A percentile compares a stretch with the other conserved stretches of the same genome.
phyloP scores from a whole-genome alignment of 2,113 vertebrate species.

The Uropsilus gracilis region DNA sequence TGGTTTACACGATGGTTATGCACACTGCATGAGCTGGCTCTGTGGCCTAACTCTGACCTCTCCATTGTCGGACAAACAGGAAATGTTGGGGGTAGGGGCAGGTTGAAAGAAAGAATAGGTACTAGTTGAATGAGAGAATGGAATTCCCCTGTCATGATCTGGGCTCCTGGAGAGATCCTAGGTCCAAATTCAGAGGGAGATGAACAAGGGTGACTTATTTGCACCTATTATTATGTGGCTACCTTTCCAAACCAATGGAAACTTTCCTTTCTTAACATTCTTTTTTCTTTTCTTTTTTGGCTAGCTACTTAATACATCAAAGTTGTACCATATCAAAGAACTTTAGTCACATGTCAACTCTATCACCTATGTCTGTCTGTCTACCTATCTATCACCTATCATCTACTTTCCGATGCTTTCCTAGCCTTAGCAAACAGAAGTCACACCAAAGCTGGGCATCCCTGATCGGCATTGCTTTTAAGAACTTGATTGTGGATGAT shows the following conservation, averaged over 20 bases:
- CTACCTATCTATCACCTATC: not conserved
- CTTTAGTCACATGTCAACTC: not conserved
- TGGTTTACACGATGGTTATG: not conserved
- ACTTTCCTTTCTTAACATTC: conserved; percentile 52
- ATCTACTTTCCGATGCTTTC: not conserved
- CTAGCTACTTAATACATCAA: not conserved
- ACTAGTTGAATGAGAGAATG: conserved; percentile 64
- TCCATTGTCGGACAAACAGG: conserved; percentile 81
- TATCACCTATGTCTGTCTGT: not conserved
- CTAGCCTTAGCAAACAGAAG: conserved; percentile 8
- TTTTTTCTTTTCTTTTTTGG: not conserved
- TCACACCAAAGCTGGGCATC: not conserved
- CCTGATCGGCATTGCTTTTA: not conserved
- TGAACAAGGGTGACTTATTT: not conserved
- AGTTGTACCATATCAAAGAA: not conserved
- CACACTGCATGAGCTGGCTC: conserved; percentile 62
- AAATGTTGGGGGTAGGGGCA: conserved; percentile 68
- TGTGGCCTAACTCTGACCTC: conserved; percentile 54
- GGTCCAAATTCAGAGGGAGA: not conserved
- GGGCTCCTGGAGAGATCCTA: not conserved
- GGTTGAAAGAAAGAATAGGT: conserved; percentile 76
- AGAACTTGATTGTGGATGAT: not conserved
- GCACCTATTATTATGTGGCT: not conserved
- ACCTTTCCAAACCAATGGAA: conserved; percentile 55
- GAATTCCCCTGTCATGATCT: conserved; percentile 73